A percentile compares a stretch with the other conserved stretches of the same genome.
Evolutionary conservation across 1,140 invertebrate species (phyloP).

Genomic region (Cotesia chilonis): DNA sequence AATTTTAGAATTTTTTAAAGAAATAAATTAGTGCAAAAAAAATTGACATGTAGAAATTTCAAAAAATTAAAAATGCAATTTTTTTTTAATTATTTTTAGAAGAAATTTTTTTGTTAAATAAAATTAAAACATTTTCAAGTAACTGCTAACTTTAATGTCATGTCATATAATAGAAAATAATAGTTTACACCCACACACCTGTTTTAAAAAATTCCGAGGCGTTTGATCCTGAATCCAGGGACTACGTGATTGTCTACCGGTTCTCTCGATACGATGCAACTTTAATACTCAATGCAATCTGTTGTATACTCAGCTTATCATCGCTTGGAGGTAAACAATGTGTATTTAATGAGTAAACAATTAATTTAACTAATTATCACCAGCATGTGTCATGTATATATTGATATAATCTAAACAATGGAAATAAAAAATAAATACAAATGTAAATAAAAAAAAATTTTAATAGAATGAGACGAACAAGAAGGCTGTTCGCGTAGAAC

Average conservation of each 20-base stretch:
- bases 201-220: slow-evolving; percentile 18
- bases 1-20: too few relatives aligned
- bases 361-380: background rate
- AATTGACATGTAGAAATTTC: too few relatives aligned
- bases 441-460: slow-evolving; percentile 22
- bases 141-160: too few relatives aligned
- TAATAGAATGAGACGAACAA: slow-evolving; percentile 16
- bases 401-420: background rate
- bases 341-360: too few relatives aligned
- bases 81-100: too few relatives aligned
- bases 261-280: background rate
- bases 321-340: too few relatives aligned
- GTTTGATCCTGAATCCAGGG: slow-evolving; percentile 10
- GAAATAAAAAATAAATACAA: slow-evolving; percentile 21
- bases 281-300: background rate
- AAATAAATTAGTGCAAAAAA: too few relatives aligned
- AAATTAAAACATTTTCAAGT: too few relatives aligned
- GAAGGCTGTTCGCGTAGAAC: slow-evolving; percentile 28
- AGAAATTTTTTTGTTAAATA: too few relatives aligned
- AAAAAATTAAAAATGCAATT: background rate
- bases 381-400: background rate
- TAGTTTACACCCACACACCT: slow-evolving; percentile 8
- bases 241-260: slow-evolving; percentile 14
- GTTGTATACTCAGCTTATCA: too few relatives aligned
- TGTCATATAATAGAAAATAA: too few relatives aligned